phyloP scores from a whole-genome alignment of 2,113 vertebrate genomes.

The Eolophus roseicapilla region DNA sequence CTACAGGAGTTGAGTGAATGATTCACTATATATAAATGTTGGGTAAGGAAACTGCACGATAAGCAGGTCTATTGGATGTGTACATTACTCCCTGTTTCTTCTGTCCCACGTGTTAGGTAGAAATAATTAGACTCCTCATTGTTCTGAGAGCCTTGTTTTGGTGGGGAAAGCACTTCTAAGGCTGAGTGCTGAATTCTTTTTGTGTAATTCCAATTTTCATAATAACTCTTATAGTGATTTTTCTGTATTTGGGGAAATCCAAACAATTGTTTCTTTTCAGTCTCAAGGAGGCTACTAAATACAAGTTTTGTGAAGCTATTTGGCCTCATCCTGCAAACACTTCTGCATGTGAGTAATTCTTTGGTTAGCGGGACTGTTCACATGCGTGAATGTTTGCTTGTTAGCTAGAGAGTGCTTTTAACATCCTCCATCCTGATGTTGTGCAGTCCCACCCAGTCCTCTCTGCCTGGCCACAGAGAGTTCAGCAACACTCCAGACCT shows the following conservation, averaged over 20 bases:
- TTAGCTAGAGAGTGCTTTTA: neutral
- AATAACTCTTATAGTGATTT: neutral
- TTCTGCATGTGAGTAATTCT: neutral
- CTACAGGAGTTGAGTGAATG: neutral
- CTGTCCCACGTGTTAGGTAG: neutral
- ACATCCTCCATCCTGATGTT: neutral
- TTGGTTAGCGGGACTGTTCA: neutral
- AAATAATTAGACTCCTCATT: neutral
- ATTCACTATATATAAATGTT: neutral
- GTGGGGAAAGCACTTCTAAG: neutral
- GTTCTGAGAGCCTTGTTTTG: neutral
- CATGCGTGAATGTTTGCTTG: neutral
- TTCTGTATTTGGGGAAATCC: neutral
- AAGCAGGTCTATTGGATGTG: neutral
- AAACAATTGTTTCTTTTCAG: neutral
- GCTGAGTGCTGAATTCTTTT: neutral
- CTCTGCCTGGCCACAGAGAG: neutral
- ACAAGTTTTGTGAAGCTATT: neutral
- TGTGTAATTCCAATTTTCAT: neutral
- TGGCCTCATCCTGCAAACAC: neutral
- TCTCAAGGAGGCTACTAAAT: neutral
- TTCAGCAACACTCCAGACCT: neutral
- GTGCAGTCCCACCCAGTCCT: too few relatives aligned
- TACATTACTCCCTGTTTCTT: neutral
- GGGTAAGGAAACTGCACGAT: neutral